Evolutionary conservation across 2,113 vertebrate species (phyloP), one percentile per base, ranked within the genome.

Genomic region (Odocoileus hemionus): DNA sequence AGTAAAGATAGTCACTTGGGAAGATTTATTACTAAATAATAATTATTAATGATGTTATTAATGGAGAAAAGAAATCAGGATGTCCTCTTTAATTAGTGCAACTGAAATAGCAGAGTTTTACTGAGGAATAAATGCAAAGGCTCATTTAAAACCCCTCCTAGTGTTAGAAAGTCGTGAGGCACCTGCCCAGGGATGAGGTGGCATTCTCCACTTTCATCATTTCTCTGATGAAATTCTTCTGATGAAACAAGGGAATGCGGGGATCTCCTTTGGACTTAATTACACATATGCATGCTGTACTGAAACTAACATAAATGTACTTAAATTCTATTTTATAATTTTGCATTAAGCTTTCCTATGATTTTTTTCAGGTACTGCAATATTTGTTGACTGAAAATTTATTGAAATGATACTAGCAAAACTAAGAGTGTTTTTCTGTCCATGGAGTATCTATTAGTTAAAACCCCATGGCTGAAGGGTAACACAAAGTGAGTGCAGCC

Each of bases 81-180:
- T 33, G 50, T 98, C 25, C 6, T 85, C 23, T 93, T 91, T 88
- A 94, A 92, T 19, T 58, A 70, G 88, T n/a, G 50, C 43, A 91
- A 78, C 4, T 86, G 57, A 86, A 83, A 67, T 60, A 76, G 33
- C 17, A 79, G 15, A 36, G 28, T 61, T 89, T 84, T 80, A 64
- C 25, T 28, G 74, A 97, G 26, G 26, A 80, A 82, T 96, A 94
- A 92, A 88, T 30, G 9, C 80, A 45, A 57, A 93, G 7, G 1
- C 1, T 50, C 45, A 2, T 43, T 92, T 36, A 86, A 97, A 91
- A 67, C 30, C 85, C 4, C 30, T 58, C 5, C 13, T 17, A n/a
- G 10, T 89, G 55, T 33, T 76, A 70, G 23, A 26, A n/a, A 45
- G 8, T 76, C 25, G 0, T n/a, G 60, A 57, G 76, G 54, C 39